These are phyloP conservation scores for Acronicta aceris DNA, from an alignment of 2,888 invertebrate species.

Conservation along the genomic window DNA sequence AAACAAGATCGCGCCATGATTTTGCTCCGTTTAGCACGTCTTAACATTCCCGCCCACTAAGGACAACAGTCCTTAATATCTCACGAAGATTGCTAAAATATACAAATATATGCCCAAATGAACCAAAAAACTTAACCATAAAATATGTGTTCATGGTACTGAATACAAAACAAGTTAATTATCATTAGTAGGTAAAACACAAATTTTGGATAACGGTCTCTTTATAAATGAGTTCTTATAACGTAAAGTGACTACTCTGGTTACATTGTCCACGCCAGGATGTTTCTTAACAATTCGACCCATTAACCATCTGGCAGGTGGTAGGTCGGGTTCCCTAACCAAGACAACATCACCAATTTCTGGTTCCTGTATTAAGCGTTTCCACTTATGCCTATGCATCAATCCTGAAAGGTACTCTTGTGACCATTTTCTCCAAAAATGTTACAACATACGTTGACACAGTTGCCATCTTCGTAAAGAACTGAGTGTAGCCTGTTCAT, in stretches of 20 bases:
- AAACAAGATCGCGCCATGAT: no score
- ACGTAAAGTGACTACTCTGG: constrained; percentile 11
- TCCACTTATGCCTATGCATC: constrained; percentile 18
- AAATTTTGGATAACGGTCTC: constrained; percentile 5
- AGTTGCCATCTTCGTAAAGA: constrained; percentile 37
- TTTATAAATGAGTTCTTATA: constrained; percentile 5
- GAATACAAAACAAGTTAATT: not conserved
- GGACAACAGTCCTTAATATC: no score
- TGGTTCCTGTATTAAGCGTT: no score
- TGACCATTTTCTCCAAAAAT: constrained; percentile 36
- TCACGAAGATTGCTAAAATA: no score
- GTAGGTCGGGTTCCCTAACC: constrained; percentile 34
- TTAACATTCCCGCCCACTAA: no score
- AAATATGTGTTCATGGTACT: no score
- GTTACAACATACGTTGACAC: constrained; percentile 29
- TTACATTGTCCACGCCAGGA: constrained; percentile 23
- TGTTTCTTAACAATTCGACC: constrained; percentile 33
- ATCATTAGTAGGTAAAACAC: constrained; percentile 1
- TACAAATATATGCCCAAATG: no score
- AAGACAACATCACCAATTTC: constrained; percentile 33
- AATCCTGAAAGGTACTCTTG: constrained; percentile 2
- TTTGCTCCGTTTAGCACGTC: no score
- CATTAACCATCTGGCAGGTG: constrained; percentile 39
- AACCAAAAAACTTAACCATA: no score
- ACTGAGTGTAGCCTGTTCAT: constrained; percentile 15